Evolutionary conservation across 2,888 invertebrate species (phyloP), one percentile per base, ranked within the genome.

Genomic region (Conchocele bisecta): DNA sequence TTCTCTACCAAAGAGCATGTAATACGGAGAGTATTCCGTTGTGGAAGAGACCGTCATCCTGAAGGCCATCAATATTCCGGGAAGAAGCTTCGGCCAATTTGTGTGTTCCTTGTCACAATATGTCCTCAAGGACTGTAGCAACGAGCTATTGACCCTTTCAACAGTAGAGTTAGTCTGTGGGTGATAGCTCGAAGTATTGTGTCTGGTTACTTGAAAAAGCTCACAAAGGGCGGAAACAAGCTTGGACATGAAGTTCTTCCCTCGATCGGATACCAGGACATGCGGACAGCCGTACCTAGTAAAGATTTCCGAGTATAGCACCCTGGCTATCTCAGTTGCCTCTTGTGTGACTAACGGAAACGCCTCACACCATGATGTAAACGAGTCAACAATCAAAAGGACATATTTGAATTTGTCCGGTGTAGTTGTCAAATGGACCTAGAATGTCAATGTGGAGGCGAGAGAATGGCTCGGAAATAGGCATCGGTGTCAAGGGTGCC

Each of bases 391-490:
- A 20, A 46, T 28, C 7, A 46, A 15, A 22, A 46, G 7, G 6
- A 46, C n/a, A n/a, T 50, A 41, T 22, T 58, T 44, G 37, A 61
- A 56, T 15, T 54, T 54, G 48, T 72, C 53, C 28, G 50, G 15
- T 4, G 42, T 68, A 5, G 7, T 44, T 4, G 57, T 4, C n/a
- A 60, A 20, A n/a, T 2, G 67, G 67, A 9, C 70, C 70, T 7
- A 76, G 15, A 5, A 73, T 63, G 56, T 79, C 79, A 35, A 76
- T 72, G 51, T 81, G 82, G 3, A 75, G 22, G 13, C 77, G 50
- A 11, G 54, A 26, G 17, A 57, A 59, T 11, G 46, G 26, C n/a
- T n/a, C 35, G 1, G 48, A 31, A 4, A 66, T 22, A 29, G 70
- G 66, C 13, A 79, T 20, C 33, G 69, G 65, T 0, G 35, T 20